Evolutionary conservation across 2,113 vertebrate species (phyloP), one percentile per base, ranked within the genome.

Genomic region (Megaleporinus macrocephalus): DNA sequence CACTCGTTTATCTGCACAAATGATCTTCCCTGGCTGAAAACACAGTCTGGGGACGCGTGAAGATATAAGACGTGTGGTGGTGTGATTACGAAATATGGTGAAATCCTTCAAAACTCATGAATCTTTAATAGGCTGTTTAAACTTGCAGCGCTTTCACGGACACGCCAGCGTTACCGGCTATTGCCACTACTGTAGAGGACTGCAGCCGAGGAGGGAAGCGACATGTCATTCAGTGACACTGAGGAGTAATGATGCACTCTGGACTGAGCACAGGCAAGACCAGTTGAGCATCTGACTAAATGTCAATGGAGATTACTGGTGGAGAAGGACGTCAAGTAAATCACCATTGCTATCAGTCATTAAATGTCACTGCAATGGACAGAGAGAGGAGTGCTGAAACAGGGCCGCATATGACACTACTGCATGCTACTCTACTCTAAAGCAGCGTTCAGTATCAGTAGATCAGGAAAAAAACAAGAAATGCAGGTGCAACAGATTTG

Each of bases 221-320:
- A 41, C 26, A 63, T 20, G 61, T 53, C 9, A 84, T 61, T 24
- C 44, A 41, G 55, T 24, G 57, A 79, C 36, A 57, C 22, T 57
- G 41, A 29, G 36, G 62, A 59, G 26, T 69, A 49, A 30, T 55
- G 44, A 65, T 79, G 51, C 70, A 63, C 22, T 71, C 16, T 80
- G 41, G 6, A 36, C 68, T n/a, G 1, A 76, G 36, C 41, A 77
- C 4, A 27, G 47, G 47, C 70, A 24, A 41, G 72, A 79, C 22
- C 57, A 33, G 70, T 47, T 78, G 49, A 77, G 41, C 74, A 81
- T 73, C 62, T 59, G 27, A 70, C n/a, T 75, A 65, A 78, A 78
- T 79, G 79, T 73, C 62, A 73, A 33, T 76, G 55, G 47, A 79
- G 62, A 78, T 74, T 77, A 80, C 41, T 61, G 73, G 33, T 20